Evolutionary conservation across 1,140 invertebrate genomes (phyloP).

Genomic region (Luehdorfia chinensis): DNA sequence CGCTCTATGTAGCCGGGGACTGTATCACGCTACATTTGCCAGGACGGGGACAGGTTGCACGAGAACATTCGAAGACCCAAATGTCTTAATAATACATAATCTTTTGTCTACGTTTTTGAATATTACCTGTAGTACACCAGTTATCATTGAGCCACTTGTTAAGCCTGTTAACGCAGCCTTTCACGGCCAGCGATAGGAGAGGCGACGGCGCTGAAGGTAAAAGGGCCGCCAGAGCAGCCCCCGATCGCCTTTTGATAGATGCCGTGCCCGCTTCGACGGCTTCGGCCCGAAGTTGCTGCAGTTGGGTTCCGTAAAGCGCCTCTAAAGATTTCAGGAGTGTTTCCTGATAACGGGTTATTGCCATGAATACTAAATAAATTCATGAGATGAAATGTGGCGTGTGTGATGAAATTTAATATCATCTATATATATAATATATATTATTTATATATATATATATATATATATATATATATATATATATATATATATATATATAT

Average conservation of each 20-base stretch:
- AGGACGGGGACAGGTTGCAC: too few relatives aligned
- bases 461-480: too few relatives aligned
- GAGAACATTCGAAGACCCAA: too few relatives aligned
- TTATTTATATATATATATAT: not conserved
- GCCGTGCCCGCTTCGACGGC: conserved; percentile 19
- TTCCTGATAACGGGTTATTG: conserved; percentile 23
- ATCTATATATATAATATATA: not conserved
- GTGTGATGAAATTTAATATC: not conserved
- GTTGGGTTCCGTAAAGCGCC: conserved; percentile 24
- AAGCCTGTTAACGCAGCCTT: conserved; percentile 27
- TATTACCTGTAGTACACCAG: conserved; percentile 42
- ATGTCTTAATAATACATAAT: too few relatives aligned
- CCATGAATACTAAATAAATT: too few relatives aligned
- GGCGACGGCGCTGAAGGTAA: conserved; percentile 24
- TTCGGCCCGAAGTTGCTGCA: conserved; percentile 18
- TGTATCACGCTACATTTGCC: too few relatives aligned
- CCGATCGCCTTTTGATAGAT: conserved; percentile 17
- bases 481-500: too few relatives aligned
- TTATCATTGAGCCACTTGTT: conserved; percentile 34
- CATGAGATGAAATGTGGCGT: too few relatives aligned
- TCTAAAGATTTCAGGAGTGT: conserved; percentile 21
- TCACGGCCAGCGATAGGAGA: conserved; percentile 28
- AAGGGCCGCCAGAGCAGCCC: conserved; percentile 24
- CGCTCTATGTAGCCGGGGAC: too few relatives aligned
- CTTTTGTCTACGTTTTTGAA: conserved; percentile 1